phyloP scores from a whole-genome alignment of 2,888 invertebrate species.

The Brachylomia viminalis region DNA sequence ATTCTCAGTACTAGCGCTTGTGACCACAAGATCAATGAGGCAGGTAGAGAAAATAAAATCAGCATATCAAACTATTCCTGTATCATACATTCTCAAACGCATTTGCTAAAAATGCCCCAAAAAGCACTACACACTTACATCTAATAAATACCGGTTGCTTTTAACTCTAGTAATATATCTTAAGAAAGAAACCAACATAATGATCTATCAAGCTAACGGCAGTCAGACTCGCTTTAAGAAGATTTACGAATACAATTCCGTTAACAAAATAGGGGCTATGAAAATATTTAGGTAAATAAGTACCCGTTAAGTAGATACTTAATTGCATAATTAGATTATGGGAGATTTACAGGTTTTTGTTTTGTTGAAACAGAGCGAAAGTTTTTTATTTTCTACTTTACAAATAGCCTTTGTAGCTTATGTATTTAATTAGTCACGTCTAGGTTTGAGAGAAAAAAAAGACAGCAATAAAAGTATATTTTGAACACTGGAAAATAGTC shows the following conservation, averaged over 20 bases:
- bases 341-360: constrained; percentile 39
- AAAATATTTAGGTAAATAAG: constrained; percentile 63
- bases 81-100: background rate
- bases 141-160: constrained; percentile 12
- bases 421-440: background rate
- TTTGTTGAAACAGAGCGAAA: background rate
- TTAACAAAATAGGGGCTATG: constrained; percentile 64
- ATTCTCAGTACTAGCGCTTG: too few species aligned
- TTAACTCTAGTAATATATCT: constrained; percentile 29
- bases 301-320: constrained; percentile 52
- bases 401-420: too few species aligned
- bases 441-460: background rate
- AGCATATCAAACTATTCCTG: background rate
- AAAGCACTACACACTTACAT: background rate
- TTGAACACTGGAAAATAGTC: background rate
- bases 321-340: constrained; percentile 64
- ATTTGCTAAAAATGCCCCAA: background rate
- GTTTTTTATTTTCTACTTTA: background rate
- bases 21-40: too few species aligned
- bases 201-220: constrained; percentile 69
- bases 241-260: constrained; percentile 70
- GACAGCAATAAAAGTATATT: background rate
- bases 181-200: constrained; percentile 61
- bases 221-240: constrained; percentile 64
- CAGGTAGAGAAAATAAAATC: background rate